phyloP scores from a whole-genome alignment of 2,113 vertebrate genomes.

The Pantherophis guttatus region DNA sequence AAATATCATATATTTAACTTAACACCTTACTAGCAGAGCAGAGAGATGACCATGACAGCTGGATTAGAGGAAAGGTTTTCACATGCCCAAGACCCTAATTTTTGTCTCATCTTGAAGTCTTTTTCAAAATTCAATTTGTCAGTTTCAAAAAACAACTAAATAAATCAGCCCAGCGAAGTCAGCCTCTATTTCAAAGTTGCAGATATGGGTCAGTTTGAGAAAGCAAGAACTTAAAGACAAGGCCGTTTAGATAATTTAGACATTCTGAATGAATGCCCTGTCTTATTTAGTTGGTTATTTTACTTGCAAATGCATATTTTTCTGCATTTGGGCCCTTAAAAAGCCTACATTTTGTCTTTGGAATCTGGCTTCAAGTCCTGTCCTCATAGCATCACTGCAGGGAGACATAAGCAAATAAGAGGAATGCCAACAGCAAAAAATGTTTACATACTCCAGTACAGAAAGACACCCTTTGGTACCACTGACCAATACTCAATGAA shows the following conservation, averaged over 20 bases:
- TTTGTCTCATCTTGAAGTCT: not conserved
- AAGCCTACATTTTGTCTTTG: not conserved
- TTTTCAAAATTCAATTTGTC: not conserved
- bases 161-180: not conserved
- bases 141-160: not conserved
- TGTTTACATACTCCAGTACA: not conserved
- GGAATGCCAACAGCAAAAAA: not conserved
- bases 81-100: not conserved
- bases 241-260: not conserved
- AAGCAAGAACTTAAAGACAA: not conserved
- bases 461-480: not conserved
- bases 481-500: not conserved
- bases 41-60: not conserved
- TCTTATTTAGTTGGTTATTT: not conserved
- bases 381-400: not conserved
- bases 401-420: not conserved
- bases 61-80: not conserved
- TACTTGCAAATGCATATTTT: not conserved
- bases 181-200: not conserved
- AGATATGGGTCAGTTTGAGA: not conserved
- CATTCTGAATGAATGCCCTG: not conserved
- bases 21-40: constrained; percentile 23
- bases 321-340: not conserved
- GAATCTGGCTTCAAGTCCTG: no score
- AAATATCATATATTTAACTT: constrained; percentile 22